Evolutionary conservation across 2,888 invertebrate genomes (phyloP).

Genomic region (Phytoseiulus persimilis): DNA sequence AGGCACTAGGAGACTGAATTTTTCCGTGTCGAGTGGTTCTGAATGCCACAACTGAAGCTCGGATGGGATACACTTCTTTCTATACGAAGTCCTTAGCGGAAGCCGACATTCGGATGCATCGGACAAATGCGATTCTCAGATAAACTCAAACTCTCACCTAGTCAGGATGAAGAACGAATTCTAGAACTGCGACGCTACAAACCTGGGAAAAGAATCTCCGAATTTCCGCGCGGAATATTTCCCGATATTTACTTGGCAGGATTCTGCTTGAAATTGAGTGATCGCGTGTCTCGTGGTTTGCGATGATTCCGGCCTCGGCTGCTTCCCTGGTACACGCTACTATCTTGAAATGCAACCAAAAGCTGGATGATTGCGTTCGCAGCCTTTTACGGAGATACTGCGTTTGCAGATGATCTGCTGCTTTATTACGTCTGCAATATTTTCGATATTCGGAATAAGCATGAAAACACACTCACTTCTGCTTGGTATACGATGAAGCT

Average conservation of each 20-base stretch:
- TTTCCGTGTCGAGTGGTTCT: background rate
- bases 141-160: background rate
- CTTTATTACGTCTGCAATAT: background rate
- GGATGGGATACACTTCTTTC: no score
- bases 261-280: no score
- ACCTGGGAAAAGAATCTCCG: background rate
- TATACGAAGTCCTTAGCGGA: no score
- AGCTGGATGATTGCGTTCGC: background rate
- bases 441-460: background rate
- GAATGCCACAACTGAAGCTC: background rate
- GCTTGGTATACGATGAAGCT: no score
- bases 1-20: no score
- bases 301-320: background rate
- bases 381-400: background rate
- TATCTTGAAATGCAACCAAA: background rate
- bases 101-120: no score
- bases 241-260: no score
- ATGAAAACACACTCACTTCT: background rate
- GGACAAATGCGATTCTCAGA: background rate
- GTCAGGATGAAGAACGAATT: background rate
- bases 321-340: background rate
- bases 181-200: background rate
- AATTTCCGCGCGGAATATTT: background rate
- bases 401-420: background rate
- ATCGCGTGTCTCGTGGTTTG: background rate